Evolutionary conservation across 2,797 vertebrate genomes (phyloP), one percentile per base, ranked within the genome.

Genomic region (Lutjanus argentimaculatus): DNA sequence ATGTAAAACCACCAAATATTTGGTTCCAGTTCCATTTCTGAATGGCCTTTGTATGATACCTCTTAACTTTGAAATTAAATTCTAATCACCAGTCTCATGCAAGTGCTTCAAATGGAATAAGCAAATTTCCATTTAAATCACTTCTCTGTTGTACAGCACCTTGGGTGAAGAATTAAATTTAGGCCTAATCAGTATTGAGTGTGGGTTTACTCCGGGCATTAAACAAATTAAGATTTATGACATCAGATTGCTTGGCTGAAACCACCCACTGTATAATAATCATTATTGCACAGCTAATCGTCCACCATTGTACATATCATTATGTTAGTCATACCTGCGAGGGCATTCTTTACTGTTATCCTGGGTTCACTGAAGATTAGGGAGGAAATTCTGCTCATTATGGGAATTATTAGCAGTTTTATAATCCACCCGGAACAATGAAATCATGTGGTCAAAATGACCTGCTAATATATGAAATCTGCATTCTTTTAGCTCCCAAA

Each of bases 161-260:
- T 85, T 72, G 49, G 93, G 89, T 92, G 85, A 83, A 75, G 83
- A 92, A 92, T 93, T 85, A 85, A 82, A 90, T 89, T 76, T 84
- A 80, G 65, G 76, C 55, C 77, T 90, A 91, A 94, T 94, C 89
- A 88, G 90, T 90, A 91, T 67, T 90, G 88, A 91, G 79, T 83
- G 86, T 45, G 80, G 86, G 79, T 87, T 94, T 85, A 89, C 91
- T 91, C 86, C 72, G 16, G 88, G 91, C 90, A 85, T 88, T 89
- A 88, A 87, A 91, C 82, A 90, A 92, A 94, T 92, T 88, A 92
- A 86, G 93, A 92, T 93, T 80, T 86, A 92, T 91, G 76, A 70
- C 71, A 75, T 76, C 80, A 87, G 82, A 88, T 83, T 83, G 83
- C 86, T 79, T 76, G 67, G 76, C 78, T 75, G 79, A 83, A 90